A percentile compares a stretch with the other conserved stretches of the same genome.
These are phyloP conservation scores for Hippolais icterina DNA, from an alignment of 2,113 vertebrate species.

Conservation along the genomic window DNA sequence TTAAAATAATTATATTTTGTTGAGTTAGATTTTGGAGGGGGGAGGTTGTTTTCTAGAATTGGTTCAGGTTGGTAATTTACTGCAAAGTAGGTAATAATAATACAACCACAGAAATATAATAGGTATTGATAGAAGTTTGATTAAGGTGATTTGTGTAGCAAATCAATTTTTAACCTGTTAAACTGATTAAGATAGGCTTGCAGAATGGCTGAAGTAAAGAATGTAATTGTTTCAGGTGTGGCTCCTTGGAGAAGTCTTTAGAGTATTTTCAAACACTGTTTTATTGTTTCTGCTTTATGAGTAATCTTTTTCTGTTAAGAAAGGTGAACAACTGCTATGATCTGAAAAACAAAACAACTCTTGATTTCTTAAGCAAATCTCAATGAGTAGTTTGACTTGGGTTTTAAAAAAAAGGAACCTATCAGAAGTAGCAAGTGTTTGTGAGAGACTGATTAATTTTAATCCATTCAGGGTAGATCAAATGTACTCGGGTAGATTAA, in stretches of 20 bases:
- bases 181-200: not conserved
- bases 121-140: constrained; percentile 9
- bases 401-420: not conserved
- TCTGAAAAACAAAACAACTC: not conserved
- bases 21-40: constrained; percentile 18
- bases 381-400: not conserved
- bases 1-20: constrained; percentile 36
- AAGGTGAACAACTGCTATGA: not conserved
- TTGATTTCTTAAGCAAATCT: not conserved
- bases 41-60: not conserved
- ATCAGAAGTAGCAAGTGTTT: not conserved
- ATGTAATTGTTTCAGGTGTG: not conserved
- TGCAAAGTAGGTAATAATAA: constrained; percentile 30
- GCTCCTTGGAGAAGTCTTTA: not conserved
- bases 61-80: not conserved
- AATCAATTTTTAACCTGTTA: not conserved
- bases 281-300: not conserved
- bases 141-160: constrained; percentile 15
- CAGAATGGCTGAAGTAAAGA: not conserved
- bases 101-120: constrained; percentile 1
- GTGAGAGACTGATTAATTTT: constrained; percentile 25
- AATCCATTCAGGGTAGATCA: constrained; percentile 13
- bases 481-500: not conserved
- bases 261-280: not conserved
- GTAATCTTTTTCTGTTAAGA: not conserved